phyloP scores from a whole-genome alignment of 2,888 invertebrate genomes.

The Morpho deidamia region DNA sequence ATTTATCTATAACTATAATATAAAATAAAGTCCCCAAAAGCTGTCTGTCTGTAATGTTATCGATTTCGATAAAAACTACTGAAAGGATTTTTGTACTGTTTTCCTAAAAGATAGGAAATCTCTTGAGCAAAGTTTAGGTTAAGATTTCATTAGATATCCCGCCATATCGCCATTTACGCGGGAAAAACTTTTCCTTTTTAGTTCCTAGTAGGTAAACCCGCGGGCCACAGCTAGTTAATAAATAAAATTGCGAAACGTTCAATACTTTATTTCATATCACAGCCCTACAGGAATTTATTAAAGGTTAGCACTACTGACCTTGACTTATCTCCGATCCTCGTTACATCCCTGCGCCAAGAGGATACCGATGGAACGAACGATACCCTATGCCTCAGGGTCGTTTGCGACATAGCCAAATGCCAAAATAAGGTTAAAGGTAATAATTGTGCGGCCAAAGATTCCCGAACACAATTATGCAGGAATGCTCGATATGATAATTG shows the following conservation, averaged over 20 bases:
- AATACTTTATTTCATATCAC: not conserved
- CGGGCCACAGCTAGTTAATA: too few species aligned
- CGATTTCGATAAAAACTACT: too few species aligned
- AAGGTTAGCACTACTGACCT: slow-evolving; percentile 18
- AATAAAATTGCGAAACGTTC: not conserved
- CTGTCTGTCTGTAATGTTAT: too few species aligned
- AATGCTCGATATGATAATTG: slow-evolving; percentile 38
- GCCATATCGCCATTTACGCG: too few species aligned
- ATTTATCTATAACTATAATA: too few species aligned
- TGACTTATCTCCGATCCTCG: slow-evolving; percentile 22
- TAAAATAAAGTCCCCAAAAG: too few species aligned
- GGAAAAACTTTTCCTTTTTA: not conserved
- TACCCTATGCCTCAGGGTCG: slow-evolving; percentile 49
- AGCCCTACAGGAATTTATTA: slow-evolving; percentile 2
- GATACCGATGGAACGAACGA: slow-evolving; percentile 30
- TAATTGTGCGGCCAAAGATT: slow-evolving; percentile 45
- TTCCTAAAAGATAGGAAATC: too few species aligned
- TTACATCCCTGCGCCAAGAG: slow-evolving; percentile 17
- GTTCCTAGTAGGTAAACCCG: too few species aligned
- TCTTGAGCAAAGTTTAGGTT: too few species aligned
- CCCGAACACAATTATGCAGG: slow-evolving; percentile 53
- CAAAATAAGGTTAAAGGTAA: slow-evolving; percentile 75
- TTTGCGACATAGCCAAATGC: slow-evolving; percentile 71
- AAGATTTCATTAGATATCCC: too few species aligned
- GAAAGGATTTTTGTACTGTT: too few species aligned